phyloP scores from a whole-genome alignment of 2,113 vertebrate species.

The Hippocampus zosterae region DNA sequence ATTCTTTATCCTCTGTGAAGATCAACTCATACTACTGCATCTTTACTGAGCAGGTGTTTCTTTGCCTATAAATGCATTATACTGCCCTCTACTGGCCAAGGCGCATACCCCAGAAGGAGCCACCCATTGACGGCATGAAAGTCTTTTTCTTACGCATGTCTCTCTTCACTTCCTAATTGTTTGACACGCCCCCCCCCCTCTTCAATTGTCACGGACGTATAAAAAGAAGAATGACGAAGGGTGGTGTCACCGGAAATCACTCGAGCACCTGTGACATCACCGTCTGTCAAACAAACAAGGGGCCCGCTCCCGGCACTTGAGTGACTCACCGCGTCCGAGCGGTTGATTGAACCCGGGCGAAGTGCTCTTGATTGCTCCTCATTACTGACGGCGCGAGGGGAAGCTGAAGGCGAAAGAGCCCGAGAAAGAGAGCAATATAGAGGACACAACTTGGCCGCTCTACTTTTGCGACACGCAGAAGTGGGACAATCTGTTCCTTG shows the following conservation, averaged over 20 bases:
- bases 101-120: too few relatives aligned
- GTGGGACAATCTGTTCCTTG: constrained; percentile 83
- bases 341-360: constrained; percentile 13
- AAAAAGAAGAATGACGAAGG: neutral
- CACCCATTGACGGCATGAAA: too few relatives aligned
- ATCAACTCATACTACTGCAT: too few relatives aligned
- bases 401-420: constrained; percentile 56
- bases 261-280: neutral
- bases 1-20: too few relatives aligned
- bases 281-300: constrained; percentile 25
- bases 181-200: too few relatives aligned
- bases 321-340: constrained; percentile 43
- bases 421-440: constrained; percentile 58
- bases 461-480: constrained; percentile 73
- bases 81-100: too few relatives aligned
- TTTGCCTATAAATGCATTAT: too few relatives aligned
- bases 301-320: constrained; percentile 6
- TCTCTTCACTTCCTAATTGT: too few relatives aligned
- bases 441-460: constrained; percentile 74
- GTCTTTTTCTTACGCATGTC: too few relatives aligned
- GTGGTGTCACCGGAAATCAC: neutral
- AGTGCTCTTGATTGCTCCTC: constrained; percentile 26
- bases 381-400: constrained; percentile 26
- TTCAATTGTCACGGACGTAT: too few relatives aligned
- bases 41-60: too few relatives aligned